phyloP scores from a whole-genome alignment of 2,888 invertebrate genomes.

The Polylopha cassiicola region DNA sequence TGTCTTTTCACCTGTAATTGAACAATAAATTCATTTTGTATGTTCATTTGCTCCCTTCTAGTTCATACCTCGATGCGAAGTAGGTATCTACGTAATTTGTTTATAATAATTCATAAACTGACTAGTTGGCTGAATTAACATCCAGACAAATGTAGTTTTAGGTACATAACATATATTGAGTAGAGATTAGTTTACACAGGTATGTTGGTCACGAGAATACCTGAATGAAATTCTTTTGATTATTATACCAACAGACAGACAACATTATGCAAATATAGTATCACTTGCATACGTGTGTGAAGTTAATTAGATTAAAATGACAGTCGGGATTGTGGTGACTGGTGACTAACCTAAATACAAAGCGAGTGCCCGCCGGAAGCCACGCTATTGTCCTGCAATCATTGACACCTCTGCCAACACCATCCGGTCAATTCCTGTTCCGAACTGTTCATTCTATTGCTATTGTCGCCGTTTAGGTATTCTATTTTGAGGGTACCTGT shows the following conservation, averaged over 20 bases:
- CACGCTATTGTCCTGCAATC: slow-evolving; percentile 72
- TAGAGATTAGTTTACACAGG: too few relatives aligned
- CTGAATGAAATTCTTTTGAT: too few relatives aligned
- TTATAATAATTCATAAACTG: too few relatives aligned
- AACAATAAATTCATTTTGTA: slow-evolving; percentile 36
- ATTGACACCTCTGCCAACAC: slow-evolving; percentile 70
- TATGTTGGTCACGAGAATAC: too few relatives aligned
- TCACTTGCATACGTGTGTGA: slow-evolving; percentile 46
- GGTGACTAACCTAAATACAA: slow-evolving; percentile 76
- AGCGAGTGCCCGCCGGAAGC: slow-evolving; percentile 64
- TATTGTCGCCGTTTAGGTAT: slow-evolving; percentile 18
- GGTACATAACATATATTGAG: too few relatives aligned
- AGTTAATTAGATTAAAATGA: slow-evolving; percentile 70
- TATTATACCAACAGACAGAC: slow-evolving; percentile 19
- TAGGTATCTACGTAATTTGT: too few relatives aligned
- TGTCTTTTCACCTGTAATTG: slow-evolving; percentile 62
- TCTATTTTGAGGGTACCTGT: not conserved
- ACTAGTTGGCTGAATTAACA: too few relatives aligned
- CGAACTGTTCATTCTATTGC: slow-evolving; percentile 30
- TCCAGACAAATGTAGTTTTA: too few relatives aligned
- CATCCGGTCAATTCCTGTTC: slow-evolving; percentile 68
- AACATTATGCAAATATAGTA: slow-evolving; percentile 10
- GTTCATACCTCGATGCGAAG: too few relatives aligned
- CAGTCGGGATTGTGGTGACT: slow-evolving; percentile 61
- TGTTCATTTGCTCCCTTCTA: slow-evolving; percentile 33